Conservation (phyloP, 2,113 vertebrate species). For the Hipposideros armiger region DNA sequence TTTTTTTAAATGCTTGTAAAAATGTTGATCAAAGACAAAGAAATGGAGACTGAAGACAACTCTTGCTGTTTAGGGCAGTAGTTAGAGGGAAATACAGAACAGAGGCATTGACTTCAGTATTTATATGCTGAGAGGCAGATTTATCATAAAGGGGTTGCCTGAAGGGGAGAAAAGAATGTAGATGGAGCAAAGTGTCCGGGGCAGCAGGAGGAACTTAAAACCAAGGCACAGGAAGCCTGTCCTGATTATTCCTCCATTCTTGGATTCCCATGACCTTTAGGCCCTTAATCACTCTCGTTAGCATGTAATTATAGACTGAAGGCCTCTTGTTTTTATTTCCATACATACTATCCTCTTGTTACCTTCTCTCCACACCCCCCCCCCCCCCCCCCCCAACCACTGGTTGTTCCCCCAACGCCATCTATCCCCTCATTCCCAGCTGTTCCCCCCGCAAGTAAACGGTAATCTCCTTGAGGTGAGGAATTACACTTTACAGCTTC, state of each 20-base stretch:
- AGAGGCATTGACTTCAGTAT: background rate
- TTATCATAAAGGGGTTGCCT: no score
- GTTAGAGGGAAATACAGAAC: background rate
- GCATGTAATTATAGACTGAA: background rate
- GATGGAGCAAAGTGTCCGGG: background rate
- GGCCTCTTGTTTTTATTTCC: background rate
- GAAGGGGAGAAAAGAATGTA: background rate
- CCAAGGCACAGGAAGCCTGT: background rate
- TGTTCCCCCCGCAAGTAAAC: background rate
- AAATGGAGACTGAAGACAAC: background rate
- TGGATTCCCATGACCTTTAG: background rate
- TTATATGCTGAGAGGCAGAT: background rate
- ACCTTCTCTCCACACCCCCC: no score
- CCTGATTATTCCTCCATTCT: background rate
- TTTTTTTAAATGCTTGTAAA: background rate
- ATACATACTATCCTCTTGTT: constrained; percentile 8
- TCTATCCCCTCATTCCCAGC: no score
- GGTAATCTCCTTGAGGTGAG: background rate
- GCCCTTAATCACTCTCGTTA: background rate
- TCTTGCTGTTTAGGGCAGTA: background rate
- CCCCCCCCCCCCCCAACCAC: no score
- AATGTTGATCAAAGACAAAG: background rate
- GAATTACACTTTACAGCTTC: background rate
- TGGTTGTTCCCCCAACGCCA: no score
- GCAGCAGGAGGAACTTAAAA: background rate